Percentiles rank a stretch among this genome's conserved stretches.
Conservation (phyloP, 2,113 vertebrate genomes). For the Pituophis catenifer region DNA sequence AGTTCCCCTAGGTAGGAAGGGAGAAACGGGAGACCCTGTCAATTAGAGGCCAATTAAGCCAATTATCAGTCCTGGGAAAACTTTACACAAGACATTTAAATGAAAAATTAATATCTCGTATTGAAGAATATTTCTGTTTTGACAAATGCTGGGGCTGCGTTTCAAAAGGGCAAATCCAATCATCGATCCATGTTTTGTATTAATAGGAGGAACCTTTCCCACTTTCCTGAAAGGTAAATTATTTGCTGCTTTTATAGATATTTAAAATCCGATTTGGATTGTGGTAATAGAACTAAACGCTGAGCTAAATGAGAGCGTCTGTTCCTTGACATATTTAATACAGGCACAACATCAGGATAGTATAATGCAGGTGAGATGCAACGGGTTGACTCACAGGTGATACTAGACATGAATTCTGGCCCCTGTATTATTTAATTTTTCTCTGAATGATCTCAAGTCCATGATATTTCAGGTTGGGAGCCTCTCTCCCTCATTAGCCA, state of each 20-base stretch:
- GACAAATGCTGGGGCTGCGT: background rate
- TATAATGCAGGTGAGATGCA: too few relatives aligned
- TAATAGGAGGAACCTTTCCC: accelerated
- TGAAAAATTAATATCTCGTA: too few relatives aligned
- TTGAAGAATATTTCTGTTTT: too few relatives aligned
- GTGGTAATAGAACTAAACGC: background rate
- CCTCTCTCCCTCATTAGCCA: background rate
- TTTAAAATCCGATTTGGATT: background rate
- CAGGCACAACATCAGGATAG: background rate
- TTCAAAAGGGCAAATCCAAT: background rate
- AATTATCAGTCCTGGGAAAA: too few relatives aligned
- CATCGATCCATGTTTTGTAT: background rate
- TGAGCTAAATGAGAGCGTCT: background rate
- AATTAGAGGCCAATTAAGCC: too few relatives aligned
- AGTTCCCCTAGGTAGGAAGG: background rate
- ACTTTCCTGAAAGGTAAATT: background rate
- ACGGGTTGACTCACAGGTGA: background rate
- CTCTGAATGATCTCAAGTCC: too few relatives aligned
- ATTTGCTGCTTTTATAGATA: background rate
- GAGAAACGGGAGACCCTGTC: background rate
- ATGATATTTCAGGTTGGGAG: too few relatives aligned
- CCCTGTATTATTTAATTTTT: background rate
- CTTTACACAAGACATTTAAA: too few relatives aligned
- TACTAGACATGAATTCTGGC: background rate
- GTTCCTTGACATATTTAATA: background rate